Evolutionary conservation across 2,888 invertebrate species (phyloP), one percentile per base, ranked within the genome.

Genomic region (Lacanobia oleracea): DNA sequence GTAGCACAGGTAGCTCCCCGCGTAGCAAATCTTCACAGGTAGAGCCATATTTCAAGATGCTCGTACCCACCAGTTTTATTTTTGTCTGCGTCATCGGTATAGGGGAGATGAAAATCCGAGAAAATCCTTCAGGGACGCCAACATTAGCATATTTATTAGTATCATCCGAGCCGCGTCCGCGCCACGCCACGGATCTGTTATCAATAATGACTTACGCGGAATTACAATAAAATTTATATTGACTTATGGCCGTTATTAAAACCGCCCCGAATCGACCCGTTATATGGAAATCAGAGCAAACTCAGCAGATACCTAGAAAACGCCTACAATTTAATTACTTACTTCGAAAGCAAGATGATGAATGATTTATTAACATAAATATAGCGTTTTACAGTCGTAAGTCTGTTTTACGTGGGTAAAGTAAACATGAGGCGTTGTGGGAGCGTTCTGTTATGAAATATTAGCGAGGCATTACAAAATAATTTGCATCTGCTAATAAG

Each of bases 111-210:
- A 92, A 94, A 94, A 93, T 93, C 93, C 92, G 89, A 89, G 93
- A 89, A 94, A 94, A 94, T 94, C 93, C 93, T 92, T 93, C 89
- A 91, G 93, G 94, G 94, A 93, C 91, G 92, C 87, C 88, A 85
- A 89, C 90, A 94, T 95, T 94, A 94, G 93, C 95, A 93, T 93
- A 93, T 93, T 93, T 93, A 93, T 93, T 93, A 93, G 93, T 91
- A 93, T 93, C 92, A 93, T 91, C 93, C 88, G 84, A 88, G 87
- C 87, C 84, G 86, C 89, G 90, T 87, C 89, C 87, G 82, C 86
- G 88, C 87, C 81, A 82, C 86, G 82, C 87, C 85, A 85, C 81
- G 88, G 91, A 91, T 91, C 90, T 91, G 91, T 90, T 92, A 92
- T 93, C 93, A 92, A 92, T 94, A 93, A 93, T 93, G 90, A 91